Evolutionary conservation across 2,113 vertebrate genomes (phyloP).

Genomic region (Ceyx melanurus): DNA sequence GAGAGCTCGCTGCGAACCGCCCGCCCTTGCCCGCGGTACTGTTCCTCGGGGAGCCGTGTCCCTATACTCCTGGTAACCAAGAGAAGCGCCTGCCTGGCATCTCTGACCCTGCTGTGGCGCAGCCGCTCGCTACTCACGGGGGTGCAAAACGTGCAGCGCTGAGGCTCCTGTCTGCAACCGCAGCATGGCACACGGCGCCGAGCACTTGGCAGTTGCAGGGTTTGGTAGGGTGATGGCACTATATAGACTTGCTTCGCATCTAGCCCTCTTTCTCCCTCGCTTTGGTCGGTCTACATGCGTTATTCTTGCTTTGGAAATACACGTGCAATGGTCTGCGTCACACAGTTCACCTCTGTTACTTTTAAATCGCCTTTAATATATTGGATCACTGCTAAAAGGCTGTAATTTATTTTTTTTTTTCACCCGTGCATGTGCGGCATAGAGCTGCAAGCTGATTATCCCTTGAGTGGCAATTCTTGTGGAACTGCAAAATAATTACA

Average conservation of each 20-base stretch:
- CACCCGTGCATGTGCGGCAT: fast-evolving
- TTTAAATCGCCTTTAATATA: background rate
- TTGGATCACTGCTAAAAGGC: background rate
- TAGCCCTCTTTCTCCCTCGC: background rate
- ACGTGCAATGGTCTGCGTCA: fast-evolving
- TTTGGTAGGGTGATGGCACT: slow-evolving; percentile 50
- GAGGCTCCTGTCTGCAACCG: background rate
- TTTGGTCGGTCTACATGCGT: background rate
- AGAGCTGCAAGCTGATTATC: background rate
- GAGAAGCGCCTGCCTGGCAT: fast-evolving
- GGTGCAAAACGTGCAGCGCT: fast-evolving
- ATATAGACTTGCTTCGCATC: background rate
- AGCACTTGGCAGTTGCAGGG: background rate
- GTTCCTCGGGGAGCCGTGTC: fast-evolving
- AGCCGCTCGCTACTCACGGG: background rate
- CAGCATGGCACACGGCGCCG: background rate
- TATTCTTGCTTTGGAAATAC: background rate
- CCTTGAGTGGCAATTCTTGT: background rate
- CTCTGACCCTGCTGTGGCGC: background rate
- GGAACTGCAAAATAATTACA: background rate
- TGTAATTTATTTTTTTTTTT: background rate
- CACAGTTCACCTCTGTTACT: background rate
- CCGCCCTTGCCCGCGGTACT: no score
- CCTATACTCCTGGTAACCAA: fast-evolving
- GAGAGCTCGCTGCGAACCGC: background rate